Percentiles rank a stretch among this genome's conserved stretches.
phyloP scores from a whole-genome alignment of 2,888 invertebrate genomes.

The Nebria brevicollis region DNA sequence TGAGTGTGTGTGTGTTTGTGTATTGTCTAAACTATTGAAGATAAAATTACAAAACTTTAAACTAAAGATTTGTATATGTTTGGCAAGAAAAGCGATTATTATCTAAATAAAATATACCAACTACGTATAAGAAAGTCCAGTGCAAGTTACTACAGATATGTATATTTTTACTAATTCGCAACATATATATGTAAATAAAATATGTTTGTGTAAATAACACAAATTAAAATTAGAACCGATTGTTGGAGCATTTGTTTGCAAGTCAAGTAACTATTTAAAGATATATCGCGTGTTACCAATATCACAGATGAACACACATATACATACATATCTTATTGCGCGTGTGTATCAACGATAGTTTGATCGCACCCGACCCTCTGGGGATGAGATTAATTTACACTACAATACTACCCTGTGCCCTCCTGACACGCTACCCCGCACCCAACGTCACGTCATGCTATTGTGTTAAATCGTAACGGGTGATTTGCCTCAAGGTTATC shows the following conservation, averaged over 20 bases:
- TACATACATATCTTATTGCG: neutral
- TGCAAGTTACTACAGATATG: no score
- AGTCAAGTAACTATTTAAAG: conserved; percentile 19
- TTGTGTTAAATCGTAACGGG: neutral
- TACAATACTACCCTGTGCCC: neutral
- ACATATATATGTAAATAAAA: no score
- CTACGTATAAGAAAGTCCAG: no score
- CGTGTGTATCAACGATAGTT: neutral
- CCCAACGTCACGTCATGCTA: neutral
- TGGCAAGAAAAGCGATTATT: no score
- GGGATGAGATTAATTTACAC: neutral
- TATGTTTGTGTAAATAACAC: no score
- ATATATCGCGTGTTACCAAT: conserved; percentile 10
- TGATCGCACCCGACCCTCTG: neutral
- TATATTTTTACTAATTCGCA: no score
- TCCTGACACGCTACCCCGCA: neutral
- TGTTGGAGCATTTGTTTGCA: neutral
- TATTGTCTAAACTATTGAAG: no score
- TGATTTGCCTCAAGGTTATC: conserved; percentile 4
- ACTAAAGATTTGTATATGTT: no score
- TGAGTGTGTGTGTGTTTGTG: no score
- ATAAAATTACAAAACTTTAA: no score
- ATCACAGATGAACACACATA: conserved; percentile 6
- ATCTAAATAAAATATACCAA: no score
- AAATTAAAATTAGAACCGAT: no score